These are phyloP conservation scores for Trachurus trachurus DNA, from an alignment of 2,797 vertebrate species.

Conservation along the genomic window DNA sequence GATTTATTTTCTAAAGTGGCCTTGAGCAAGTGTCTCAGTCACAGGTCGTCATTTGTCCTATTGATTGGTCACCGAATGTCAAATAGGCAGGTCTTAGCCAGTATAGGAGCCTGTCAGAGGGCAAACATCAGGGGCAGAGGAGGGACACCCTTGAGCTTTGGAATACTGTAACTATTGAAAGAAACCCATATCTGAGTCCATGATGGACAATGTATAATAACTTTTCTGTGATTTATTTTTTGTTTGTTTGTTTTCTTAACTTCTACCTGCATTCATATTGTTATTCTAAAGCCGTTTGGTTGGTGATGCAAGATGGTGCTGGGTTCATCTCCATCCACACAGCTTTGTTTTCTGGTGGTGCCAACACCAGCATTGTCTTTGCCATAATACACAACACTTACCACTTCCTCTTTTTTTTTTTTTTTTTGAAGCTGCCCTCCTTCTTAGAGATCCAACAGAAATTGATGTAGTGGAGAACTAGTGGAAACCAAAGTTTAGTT, in stretches of 20 bases:
- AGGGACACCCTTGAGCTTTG: background rate
- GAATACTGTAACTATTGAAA: background rate
- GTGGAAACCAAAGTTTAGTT: background rate
- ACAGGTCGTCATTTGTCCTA: conserved; percentile 12
- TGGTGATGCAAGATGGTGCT: background rate
- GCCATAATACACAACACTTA: background rate
- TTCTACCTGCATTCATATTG: background rate
- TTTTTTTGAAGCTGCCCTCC: background rate
- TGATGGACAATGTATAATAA: background rate
- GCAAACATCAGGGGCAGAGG: background rate
- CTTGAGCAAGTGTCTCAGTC: background rate
- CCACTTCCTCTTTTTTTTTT: background rate
- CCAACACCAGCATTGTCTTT: background rate
- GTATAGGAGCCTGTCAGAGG: background rate
- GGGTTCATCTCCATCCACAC: background rate
- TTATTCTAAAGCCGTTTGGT: background rate
- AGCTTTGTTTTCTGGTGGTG: background rate
- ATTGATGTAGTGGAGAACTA: no score
- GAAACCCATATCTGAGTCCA: background rate
- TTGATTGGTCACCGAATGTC: background rate
- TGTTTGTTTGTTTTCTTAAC: background rate
- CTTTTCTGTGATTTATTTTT: background rate
- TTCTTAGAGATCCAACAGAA: background rate
- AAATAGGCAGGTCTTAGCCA: conserved; percentile 4
- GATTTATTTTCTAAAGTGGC: background rate